Evolutionary conservation across 2,113 vertebrate genomes (phyloP).

Genomic region (Ptilorrhoa leucosticta): DNA sequence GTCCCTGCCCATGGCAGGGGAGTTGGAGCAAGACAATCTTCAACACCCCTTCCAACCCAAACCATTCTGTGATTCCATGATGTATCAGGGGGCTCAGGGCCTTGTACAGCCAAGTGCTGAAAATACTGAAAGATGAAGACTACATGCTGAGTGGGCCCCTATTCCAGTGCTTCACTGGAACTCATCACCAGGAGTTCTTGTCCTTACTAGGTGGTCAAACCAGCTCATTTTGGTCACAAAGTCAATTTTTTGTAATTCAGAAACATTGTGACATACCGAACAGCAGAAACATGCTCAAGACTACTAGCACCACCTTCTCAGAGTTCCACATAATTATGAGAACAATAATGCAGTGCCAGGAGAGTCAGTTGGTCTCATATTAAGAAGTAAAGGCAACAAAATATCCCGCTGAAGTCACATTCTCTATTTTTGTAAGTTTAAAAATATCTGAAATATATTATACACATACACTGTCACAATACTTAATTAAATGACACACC

Average conservation of each 20-base stretch:
- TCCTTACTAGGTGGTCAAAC: background rate
- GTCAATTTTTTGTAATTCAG: background rate
- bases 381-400: background rate
- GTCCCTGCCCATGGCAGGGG: background rate
- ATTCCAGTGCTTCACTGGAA: background rate
- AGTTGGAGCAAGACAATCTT: background rate
- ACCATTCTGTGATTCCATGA: background rate
- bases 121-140: background rate
- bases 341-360: background rate
- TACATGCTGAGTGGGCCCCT: rapidly evolving
- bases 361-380: background rate
- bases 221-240: background rate
- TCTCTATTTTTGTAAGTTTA: background rate
- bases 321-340: background rate
- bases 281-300: background rate
- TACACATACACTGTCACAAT: background rate
- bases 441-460: background rate
- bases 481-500: background rate
- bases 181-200: background rate
- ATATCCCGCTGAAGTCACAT: background rate
- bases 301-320: background rate
- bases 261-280: background rate
- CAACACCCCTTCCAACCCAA: background rate
- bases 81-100: background rate
- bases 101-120: background rate